These are phyloP conservation scores for Catharus minimus DNA, from an alignment of 2,113 vertebrate species.

Conservation along the genomic window DNA sequence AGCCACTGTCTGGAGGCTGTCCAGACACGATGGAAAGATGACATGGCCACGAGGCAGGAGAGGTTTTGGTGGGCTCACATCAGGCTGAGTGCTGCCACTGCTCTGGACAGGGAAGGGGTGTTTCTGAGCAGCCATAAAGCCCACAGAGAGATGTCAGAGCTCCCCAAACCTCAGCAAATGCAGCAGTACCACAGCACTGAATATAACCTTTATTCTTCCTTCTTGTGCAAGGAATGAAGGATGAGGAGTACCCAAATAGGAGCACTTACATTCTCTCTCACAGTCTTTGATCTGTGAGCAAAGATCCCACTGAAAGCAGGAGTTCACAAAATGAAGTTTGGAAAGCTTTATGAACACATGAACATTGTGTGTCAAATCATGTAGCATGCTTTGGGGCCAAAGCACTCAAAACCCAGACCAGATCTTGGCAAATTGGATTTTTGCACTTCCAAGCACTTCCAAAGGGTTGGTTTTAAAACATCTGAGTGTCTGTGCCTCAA, in stretches of 20 bases:
- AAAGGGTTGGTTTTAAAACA: background rate
- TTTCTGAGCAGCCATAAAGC: background rate
- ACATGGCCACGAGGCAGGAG: accelerated
- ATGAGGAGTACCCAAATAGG: background rate
- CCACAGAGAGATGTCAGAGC: background rate
- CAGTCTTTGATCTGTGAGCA: background rate
- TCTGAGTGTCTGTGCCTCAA: background rate
- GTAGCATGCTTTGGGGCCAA: background rate
- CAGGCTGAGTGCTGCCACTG: background rate
- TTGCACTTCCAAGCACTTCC: background rate
- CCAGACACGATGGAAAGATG: background rate
- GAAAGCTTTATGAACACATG: background rate
- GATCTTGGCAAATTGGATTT: background rate
- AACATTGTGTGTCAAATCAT: slow-evolving; percentile 12
- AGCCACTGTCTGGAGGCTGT: background rate
- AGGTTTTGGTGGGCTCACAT: background rate
- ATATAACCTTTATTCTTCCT: background rate
- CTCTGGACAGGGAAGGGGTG: background rate
- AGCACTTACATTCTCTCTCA: background rate
- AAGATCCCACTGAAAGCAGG: slow-evolving; percentile 17
- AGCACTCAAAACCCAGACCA: background rate
- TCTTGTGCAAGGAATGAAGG: slow-evolving; percentile 26
- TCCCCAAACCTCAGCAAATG: background rate
- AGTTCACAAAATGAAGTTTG: slow-evolving; percentile 14
- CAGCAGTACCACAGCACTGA: background rate